These are phyloP conservation scores for Augiades crinisus DNA, from an alignment of 2,888 invertebrate species.

Conservation along the genomic window DNA sequence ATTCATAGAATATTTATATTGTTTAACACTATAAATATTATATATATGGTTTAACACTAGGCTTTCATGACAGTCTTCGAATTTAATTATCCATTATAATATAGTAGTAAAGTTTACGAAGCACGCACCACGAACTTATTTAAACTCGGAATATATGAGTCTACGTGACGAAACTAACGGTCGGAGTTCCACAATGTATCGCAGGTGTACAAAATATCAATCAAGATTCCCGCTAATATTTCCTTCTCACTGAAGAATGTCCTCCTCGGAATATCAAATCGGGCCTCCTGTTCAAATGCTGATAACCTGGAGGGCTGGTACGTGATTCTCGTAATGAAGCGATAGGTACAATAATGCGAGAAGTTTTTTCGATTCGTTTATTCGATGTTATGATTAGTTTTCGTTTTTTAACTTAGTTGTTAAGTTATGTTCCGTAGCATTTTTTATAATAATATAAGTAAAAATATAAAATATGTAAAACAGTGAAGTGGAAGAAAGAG, in stretches of 20 bases:
- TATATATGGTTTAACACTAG: too few species aligned
- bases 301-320: slow-evolving; percentile 13
- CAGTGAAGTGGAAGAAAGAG: too few species aligned
- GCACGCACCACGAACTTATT: not conserved
- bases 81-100: too few species aligned
- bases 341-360: not conserved
- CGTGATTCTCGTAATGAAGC: not conserved
- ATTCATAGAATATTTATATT: too few species aligned
- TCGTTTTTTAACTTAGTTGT: too few species aligned
- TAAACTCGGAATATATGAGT: slow-evolving; percentile 6
- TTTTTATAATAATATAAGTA: too few species aligned
- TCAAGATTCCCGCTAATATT: slow-evolving; percentile 21
- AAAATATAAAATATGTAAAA: too few species aligned
- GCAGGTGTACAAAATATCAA: slow-evolving; percentile 25
- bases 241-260: slow-evolving; percentile 19
- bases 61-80: too few species aligned
- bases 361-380: not conserved
- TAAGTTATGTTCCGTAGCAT: too few species aligned
- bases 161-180: slow-evolving; percentile 16
- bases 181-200: slow-evolving; percentile 6
- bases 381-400: not conserved
- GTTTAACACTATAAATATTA: too few species aligned
- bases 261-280: slow-evolving; percentile 20
- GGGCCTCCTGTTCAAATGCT: slow-evolving; percentile 21
- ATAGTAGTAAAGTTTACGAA: too few species aligned